phyloP scores from a whole-genome alignment of 2,888 invertebrate genomes.

The Clusia tigrina region DNA sequence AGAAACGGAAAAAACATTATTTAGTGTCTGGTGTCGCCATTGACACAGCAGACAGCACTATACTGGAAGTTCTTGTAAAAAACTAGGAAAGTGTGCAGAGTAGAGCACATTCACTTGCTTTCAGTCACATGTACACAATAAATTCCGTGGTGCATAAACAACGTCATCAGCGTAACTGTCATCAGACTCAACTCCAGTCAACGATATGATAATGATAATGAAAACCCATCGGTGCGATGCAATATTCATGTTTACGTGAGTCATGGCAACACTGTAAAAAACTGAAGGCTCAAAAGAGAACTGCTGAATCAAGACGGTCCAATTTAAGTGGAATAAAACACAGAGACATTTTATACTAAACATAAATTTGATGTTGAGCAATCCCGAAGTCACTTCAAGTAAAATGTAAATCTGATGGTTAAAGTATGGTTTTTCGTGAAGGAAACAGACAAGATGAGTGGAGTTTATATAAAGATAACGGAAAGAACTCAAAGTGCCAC shows the following conservation, averaged over 20 bases:
- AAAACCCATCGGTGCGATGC: conserved; percentile 17
- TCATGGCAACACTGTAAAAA: conserved; percentile 6
- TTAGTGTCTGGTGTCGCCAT: neutral
- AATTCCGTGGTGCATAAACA: neutral
- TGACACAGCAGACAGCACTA: neutral
- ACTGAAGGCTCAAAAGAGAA: too few relatives aligned
- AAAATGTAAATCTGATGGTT: too few relatives aligned
- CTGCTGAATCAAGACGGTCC: too few relatives aligned
- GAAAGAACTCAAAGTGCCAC: too few relatives aligned
- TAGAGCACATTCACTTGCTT: neutral
- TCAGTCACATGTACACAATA: neutral
- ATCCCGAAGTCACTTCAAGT: too few relatives aligned
- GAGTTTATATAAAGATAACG: too few relatives aligned
- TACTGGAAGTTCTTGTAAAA: neutral
- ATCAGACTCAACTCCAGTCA: neutral
- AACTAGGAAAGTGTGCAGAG: neutral
- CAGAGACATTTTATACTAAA: too few relatives aligned
- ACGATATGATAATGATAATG: conserved; percentile 13
- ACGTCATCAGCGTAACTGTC: conserved; percentile 6
- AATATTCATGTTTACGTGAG: conserved; percentile 10
- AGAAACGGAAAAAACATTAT: neutral
- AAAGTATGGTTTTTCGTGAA: too few relatives aligned
- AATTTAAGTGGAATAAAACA: neutral
- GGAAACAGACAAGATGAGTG: too few relatives aligned
- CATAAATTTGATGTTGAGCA: too few relatives aligned